Percentiles rank a stretch among this genome's conserved stretches.
These are phyloP conservation scores for Idaea biselata DNA, from an alignment of 2,888 invertebrate species.

Conservation along the genomic window DNA sequence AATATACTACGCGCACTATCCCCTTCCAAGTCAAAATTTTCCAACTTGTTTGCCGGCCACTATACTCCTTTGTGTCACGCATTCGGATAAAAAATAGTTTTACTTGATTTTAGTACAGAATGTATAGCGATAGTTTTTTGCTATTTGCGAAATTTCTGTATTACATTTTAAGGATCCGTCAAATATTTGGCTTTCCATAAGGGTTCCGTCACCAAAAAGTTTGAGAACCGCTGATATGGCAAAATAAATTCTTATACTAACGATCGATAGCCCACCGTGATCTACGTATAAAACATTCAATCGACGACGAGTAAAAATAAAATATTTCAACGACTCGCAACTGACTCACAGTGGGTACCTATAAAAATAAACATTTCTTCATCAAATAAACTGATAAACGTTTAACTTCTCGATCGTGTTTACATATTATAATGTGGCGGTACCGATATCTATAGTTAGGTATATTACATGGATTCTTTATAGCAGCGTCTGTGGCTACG, in stretches of 20 bases:
- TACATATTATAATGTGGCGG: background rate
- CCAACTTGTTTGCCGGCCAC: too few relatives aligned
- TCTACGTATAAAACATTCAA: background rate
- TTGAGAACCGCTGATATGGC: too few relatives aligned
- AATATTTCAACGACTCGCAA: background rate
- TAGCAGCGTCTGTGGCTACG: slow-evolving; percentile 26
- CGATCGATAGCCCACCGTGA: background rate
- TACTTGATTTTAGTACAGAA: too few relatives aligned
- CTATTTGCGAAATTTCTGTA: too few relatives aligned
- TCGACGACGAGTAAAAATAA: background rate
- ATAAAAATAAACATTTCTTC: background rate
- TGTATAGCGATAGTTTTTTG: too few relatives aligned
- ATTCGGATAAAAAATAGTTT: too few relatives aligned
- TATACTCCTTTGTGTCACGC: too few relatives aligned
- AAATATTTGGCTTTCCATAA: too few relatives aligned
- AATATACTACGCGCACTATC: too few relatives aligned
- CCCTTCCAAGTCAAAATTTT: too few relatives aligned
- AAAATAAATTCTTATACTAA: background rate
- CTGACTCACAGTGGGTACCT: background rate
- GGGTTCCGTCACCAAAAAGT: too few relatives aligned
- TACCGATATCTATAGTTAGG: slow-evolving; percentile 12
- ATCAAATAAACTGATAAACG: background rate
- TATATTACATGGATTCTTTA: slow-evolving; percentile 17
- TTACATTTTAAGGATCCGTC: too few relatives aligned
- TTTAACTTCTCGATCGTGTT: background rate